Evolutionary conservation across 2,113 vertebrate genomes (phyloP).

Genomic region (Gymnocephalus cernua): DNA sequence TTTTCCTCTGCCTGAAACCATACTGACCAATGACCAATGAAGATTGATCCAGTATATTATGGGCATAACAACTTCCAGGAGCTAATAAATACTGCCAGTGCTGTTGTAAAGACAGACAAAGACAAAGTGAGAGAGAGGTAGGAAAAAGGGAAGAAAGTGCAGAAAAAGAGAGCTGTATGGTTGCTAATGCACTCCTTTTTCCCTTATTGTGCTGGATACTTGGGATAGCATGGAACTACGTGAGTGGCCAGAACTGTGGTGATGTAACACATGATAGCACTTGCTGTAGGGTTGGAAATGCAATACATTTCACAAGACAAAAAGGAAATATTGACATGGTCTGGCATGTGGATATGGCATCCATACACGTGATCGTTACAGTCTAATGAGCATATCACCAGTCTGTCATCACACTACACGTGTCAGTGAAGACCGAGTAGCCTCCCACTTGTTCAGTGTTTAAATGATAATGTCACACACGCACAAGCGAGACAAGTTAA

Average conservation of each 20-base stretch:
- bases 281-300: constrained; percentile 15
- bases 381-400: constrained; percentile 47
- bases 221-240: neutral
- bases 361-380: neutral
- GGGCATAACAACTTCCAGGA: constrained; percentile 60
- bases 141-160: neutral
- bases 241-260: constrained; percentile 10
- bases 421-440: constrained; percentile 10
- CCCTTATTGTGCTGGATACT: neutral
- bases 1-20: constrained; percentile 53
- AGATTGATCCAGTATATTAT: constrained; percentile 71
- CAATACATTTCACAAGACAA: neutral
- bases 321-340: constrained; percentile 39
- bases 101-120: constrained; percentile 15
- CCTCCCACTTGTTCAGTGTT: constrained; percentile 30
- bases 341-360: constrained; percentile 24
- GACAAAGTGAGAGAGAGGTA: constrained; percentile 10
- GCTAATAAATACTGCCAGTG: constrained; percentile 59
- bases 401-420: constrained; percentile 19
- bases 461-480: constrained; percentile 44
- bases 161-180: neutral
- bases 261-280: constrained; percentile 11
- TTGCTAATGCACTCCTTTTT: neutral
- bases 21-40: constrained; percentile 73
- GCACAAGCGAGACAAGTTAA: neutral